A percentile compares a stretch with the other conserved stretches of the same genome.
Evolutionary conservation across 2,113 vertebrate genomes (phyloP).

Genomic region (Callopanchax toddi): DNA sequence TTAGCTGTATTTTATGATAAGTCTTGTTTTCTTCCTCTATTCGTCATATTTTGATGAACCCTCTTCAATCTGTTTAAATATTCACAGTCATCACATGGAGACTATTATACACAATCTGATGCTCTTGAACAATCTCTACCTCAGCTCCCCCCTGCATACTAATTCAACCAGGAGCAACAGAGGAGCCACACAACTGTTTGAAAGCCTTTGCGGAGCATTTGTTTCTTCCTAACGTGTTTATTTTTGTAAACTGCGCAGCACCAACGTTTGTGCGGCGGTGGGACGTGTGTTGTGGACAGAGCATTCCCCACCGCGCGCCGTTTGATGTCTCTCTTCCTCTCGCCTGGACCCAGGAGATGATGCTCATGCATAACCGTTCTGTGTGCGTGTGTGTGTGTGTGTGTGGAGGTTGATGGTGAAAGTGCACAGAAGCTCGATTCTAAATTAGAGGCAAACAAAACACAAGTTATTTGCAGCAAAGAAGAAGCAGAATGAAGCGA

Average conservation of each 20-base stretch:
- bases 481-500: slow-evolving; percentile 21
- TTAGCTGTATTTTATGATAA: too few relatives aligned
- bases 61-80: slow-evolving; percentile 13
- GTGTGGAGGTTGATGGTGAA: slow-evolving; percentile 59
- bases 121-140: slow-evolving; percentile 44
- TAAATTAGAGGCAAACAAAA: slow-evolving; percentile 44
- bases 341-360: slow-evolving; percentile 68
- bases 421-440: slow-evolving; percentile 20
- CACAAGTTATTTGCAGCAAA: slow-evolving; percentile 27
- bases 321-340: slow-evolving; percentile 59
- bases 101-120: slow-evolving; percentile 39
- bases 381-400: slow-evolving; percentile 30
- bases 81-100: slow-evolving; percentile 38
- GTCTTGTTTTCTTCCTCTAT: background rate
- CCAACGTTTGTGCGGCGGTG: slow-evolving; percentile 33
- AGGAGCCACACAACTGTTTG: slow-evolving; percentile 34
- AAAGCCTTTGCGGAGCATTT: slow-evolving; percentile 6
- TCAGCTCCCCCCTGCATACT: slow-evolving; percentile 45
- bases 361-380: slow-evolving; percentile 73
- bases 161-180: slow-evolving; percentile 33
- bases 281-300: slow-evolving; percentile 65
- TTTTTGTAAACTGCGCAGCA: slow-evolving; percentile 60
- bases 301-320: slow-evolving; percentile 49
- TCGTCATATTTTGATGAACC: background rate
- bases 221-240: slow-evolving; percentile 50